Conservation (phyloP, 2,888 invertebrate species). For the Ganaspis brasiliensis region DNA sequence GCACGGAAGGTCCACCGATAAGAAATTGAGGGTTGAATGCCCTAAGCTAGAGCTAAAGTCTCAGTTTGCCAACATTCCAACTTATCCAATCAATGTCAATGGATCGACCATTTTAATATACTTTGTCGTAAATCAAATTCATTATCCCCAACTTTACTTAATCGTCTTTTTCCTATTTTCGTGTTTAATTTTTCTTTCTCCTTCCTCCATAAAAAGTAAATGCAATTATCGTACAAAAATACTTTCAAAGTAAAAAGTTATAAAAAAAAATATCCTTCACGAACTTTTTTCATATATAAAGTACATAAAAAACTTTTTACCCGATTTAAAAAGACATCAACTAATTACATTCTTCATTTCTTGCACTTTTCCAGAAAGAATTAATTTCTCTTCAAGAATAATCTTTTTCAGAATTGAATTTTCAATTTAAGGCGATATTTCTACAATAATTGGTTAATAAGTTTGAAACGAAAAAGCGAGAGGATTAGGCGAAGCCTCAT, state of each 20-base stretch:
- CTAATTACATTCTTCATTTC: no score
- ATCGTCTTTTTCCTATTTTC: not conserved
- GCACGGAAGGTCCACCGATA: conserved; percentile 34
- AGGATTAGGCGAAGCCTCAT: not conserved
- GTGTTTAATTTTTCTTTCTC: not conserved
- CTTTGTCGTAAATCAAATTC: conserved; percentile 2
- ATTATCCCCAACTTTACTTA: not conserved
- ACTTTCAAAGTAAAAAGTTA: no score
- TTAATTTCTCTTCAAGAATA: no score
- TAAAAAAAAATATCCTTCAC: no score
- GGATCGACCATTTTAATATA: conserved; percentile 25
- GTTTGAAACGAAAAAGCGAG: no score
- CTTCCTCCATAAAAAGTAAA: not conserved
- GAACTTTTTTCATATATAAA: no score
- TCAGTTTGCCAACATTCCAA: conserved; percentile 8
- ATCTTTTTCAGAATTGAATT: no score
- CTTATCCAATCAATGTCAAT: conserved; percentile 2
- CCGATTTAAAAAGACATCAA: no score
- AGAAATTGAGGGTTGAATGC: conserved; percentile 38
- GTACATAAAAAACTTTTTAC: no score
- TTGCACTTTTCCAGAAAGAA: no score
- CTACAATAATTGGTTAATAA: no score
- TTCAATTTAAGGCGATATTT: no score
- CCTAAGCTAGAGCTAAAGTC: conserved; percentile 6
- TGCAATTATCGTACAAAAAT: not conserved